phyloP scores from a whole-genome alignment of 2,797 vertebrate species.

The Champsocephalus esox region DNA sequence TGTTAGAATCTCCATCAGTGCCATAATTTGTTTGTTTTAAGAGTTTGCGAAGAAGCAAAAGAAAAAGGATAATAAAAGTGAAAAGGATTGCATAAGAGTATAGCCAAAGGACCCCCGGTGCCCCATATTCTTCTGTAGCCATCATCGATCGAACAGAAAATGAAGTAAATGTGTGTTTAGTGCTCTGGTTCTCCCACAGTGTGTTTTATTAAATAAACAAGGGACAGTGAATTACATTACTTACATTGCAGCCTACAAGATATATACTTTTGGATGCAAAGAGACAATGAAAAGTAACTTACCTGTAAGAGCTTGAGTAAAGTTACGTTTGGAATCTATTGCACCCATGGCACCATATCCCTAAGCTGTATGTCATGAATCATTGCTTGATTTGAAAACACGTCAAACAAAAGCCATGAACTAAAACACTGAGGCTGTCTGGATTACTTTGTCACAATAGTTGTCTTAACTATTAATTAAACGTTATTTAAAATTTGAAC shows the following conservation, averaged over 20 bases:
- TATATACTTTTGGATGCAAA: slow-evolving; percentile 22
- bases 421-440: neutral
- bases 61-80: slow-evolving; percentile 18
- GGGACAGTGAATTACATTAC: slow-evolving; percentile 40
- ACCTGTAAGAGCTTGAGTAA: slow-evolving; percentile 5
- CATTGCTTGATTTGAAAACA: slow-evolving; percentile 1
- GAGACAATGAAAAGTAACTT: slow-evolving; percentile 11
- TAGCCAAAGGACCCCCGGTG: slow-evolving; percentile 55
- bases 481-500: neutral
- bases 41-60: slow-evolving; percentile 42
- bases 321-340: neutral
- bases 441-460: neutral
- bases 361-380: neutral
- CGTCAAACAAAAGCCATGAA: neutral
- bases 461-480: neutral
- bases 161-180: slow-evolving; percentile 54
- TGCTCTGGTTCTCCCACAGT: slow-evolving; percentile 42
- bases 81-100: slow-evolving; percentile 39
- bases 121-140: slow-evolving; percentile 49
- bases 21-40: slow-evolving; percentile 45
- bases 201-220: slow-evolving; percentile 61
- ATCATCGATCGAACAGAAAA: slow-evolving; percentile 65
- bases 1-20: slow-evolving; percentile 24
- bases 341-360: too few species aligned
- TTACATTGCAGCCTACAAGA: slow-evolving; percentile 30